phyloP scores from a whole-genome alignment of 2,113 vertebrate species.

The Phrynocephalus versicolor region DNA sequence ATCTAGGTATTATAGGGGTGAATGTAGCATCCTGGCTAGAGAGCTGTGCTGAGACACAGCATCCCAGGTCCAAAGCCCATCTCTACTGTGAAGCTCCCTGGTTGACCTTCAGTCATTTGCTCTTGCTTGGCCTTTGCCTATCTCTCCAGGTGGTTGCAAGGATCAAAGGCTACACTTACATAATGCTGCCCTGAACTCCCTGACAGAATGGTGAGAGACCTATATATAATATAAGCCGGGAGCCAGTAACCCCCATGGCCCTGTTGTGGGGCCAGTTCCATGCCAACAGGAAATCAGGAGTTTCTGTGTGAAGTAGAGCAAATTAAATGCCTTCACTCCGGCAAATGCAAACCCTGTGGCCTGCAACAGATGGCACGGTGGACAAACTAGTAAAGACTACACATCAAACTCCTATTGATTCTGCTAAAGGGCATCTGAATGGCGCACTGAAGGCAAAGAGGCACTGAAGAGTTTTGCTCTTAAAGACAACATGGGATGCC shows the following conservation, averaged over 20 bases:
- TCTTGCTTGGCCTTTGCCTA: background rate
- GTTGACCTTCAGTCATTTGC: background rate
- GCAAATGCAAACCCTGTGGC: background rate
- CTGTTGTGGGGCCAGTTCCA: background rate
- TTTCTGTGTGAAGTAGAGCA: conserved; percentile 1
- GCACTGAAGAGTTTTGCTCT: background rate
- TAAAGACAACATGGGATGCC: background rate
- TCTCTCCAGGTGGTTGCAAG: background rate
- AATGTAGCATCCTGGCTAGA: background rate
- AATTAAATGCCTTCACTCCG: background rate
- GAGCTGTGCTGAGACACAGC: background rate
- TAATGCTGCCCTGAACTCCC: background rate
- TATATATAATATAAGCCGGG: background rate
- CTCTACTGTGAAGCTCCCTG: background rate
- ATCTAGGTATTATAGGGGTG: background rate
- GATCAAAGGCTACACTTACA: background rate
- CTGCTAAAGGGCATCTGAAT: background rate
- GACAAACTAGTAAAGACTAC: background rate
- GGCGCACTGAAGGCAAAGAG: background rate
- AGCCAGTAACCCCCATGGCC: background rate
- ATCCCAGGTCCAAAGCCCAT: background rate
- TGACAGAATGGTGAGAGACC: background rate
- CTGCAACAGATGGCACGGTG: background rate
- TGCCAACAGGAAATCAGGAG: background rate
- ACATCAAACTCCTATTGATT: background rate